phyloP scores from a whole-genome alignment of 2,113 vertebrate genomes.

The Rhodinocichla rosea region DNA sequence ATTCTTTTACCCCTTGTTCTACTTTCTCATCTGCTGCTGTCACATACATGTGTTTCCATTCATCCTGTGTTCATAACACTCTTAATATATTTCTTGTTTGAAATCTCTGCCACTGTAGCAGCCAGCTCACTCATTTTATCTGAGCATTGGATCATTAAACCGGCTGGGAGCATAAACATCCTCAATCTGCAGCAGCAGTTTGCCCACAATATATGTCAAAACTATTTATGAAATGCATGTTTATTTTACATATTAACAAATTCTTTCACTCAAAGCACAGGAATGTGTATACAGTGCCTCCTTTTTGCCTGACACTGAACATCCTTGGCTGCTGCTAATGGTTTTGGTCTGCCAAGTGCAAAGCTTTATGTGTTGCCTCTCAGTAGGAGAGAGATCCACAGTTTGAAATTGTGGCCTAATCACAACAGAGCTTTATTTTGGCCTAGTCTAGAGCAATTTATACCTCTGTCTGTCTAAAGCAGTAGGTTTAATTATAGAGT shows the following conservation, averaged over 20 bases:
- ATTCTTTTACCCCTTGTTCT: neutral
- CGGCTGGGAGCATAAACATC: neutral
- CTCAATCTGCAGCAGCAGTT: neutral
- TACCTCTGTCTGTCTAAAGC: neutral
- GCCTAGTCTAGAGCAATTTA: neutral
- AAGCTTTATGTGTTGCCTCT: neutral
- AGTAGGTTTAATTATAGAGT: neutral
- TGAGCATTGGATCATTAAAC: neutral
- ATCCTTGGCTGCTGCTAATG: neutral
- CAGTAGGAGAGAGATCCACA: neutral
- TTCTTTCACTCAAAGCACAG: neutral
- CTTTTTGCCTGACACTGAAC: neutral
- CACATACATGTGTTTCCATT: neutral
- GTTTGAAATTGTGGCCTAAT: neutral
- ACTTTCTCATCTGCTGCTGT: neutral
- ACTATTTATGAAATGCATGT: neutral
- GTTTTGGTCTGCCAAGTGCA: neutral
- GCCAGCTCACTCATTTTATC: neutral
- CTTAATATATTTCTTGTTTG: neutral
- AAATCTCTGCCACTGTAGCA: neutral
- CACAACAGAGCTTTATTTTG: neutral
- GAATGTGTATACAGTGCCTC: neutral
- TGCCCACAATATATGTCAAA: neutral
- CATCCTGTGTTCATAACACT: neutral
- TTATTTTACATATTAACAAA: neutral